Evolutionary conservation across 2,797 vertebrate genomes (phyloP).

Genomic region (Acanthis flammea): DNA sequence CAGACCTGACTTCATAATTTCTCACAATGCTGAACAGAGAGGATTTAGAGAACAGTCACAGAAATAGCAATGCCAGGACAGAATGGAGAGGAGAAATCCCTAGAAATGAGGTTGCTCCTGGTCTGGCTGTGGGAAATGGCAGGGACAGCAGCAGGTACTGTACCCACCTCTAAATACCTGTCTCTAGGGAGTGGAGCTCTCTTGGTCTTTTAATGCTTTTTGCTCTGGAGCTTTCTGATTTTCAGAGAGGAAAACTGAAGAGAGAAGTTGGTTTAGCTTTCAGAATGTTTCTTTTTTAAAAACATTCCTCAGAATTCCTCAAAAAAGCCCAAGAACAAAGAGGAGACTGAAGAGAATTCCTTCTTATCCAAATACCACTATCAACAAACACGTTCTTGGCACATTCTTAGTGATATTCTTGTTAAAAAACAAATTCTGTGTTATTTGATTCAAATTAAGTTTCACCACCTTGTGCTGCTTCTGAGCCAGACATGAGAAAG

Average conservation of each 20-base stretch:
- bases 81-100: neutral
- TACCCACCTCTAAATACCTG: neutral
- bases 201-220: neutral
- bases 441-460: neutral
- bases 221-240: neutral
- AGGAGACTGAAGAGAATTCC: neutral
- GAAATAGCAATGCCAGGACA: neutral
- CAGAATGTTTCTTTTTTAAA: neutral
- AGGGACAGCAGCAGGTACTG: neutral
- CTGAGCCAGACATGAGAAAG: neutral
- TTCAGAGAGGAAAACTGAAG: neutral
- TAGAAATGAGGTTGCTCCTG: neutral
- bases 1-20: neutral
- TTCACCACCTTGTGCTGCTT: neutral
- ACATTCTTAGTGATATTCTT: neutral
- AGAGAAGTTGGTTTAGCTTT: neutral
- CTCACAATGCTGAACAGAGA: neutral
- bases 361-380: neutral
- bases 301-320: neutral
- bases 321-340: rapidly evolving
- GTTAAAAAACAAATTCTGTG: neutral
- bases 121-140: neutral
- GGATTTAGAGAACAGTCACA: neutral
- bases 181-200: neutral
- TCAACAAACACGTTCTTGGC: neutral